phyloP scores from a whole-genome alignment of 2,797 vertebrate species.

The Cephalopachus bancanus region DNA sequence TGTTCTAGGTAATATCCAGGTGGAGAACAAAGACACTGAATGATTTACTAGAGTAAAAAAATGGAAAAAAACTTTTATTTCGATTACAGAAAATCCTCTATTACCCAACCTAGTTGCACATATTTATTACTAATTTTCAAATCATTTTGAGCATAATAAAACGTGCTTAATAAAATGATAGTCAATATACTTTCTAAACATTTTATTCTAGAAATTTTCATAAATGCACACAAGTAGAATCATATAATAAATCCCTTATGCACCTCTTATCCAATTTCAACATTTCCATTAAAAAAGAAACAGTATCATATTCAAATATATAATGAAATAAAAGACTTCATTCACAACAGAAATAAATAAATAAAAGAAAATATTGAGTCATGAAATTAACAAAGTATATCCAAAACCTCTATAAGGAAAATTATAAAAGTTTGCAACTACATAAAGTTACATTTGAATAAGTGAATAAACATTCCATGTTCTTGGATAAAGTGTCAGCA shows the following conservation, averaged over 20 bases:
- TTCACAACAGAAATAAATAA: not conserved
- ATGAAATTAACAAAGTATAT: not conserved
- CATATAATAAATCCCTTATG: not conserved
- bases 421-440: not conserved
- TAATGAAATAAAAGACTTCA: slow-evolving; percentile 8
- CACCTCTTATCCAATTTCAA: not conserved
- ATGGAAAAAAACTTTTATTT: not conserved
- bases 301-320: slow-evolving; percentile 1
- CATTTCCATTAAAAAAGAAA: not conserved
- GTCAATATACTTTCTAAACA: not conserved
- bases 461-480: not conserved
- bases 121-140: slow-evolving; percentile 20
- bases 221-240: not conserved
- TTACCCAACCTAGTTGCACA: not conserved
- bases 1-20: not conserved
- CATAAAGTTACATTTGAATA: not conserved
- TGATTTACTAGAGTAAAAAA: not conserved
- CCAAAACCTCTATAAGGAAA: not conserved
- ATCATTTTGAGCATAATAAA: slow-evolving; percentile 5
- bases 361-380: not conserved
- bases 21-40: not conserved
- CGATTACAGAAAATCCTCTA: not conserved
- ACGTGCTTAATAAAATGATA: slow-evolving; percentile 34
- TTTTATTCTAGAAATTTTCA: slow-evolving; percentile 3
- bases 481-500: not conserved